Conservation (phyloP, 2,888 invertebrate genomes). For the Tromatobia lineatoria region DNA sequence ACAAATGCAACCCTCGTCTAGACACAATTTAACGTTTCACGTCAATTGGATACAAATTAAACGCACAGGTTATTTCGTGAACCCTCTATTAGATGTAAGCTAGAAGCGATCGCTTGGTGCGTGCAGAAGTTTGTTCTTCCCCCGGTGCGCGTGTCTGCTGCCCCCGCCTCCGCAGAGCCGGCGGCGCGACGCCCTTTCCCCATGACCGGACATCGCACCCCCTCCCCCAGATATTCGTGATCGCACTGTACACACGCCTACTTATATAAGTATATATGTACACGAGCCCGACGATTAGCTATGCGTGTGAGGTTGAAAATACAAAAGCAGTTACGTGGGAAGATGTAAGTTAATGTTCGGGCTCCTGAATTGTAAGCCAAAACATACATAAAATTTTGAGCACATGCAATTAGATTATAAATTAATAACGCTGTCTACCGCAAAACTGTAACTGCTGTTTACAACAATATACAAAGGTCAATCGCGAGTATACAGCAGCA, state of each 20-base stretch:
- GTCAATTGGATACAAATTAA: conserved; percentile 36
- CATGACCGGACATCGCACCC: conserved; percentile 43
- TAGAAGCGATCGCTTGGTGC: conserved; percentile 51
- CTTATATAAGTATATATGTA: conserved; percentile 7
- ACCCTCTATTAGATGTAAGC: conserved; percentile 20
- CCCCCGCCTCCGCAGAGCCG: conserved; percentile 40
- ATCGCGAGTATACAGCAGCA: too few relatives aligned
- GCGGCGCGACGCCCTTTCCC: conserved; percentile 53
- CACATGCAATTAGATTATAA: not conserved
- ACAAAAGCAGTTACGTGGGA: conserved; percentile 64
- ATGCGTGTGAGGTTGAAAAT: conserved; percentile 68
- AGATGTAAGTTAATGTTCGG: conserved; percentile 68
- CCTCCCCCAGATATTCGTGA: conserved; percentile 43
- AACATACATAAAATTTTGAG: not conserved
- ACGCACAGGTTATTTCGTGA: conserved; percentile 38
- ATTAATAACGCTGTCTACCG: not conserved
- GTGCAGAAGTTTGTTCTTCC: conserved; percentile 62
- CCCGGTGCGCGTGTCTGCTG: conserved; percentile 54
- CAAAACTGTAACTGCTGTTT: not conserved
- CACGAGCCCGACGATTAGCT: conserved; percentile 3
- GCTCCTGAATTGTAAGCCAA: not conserved
- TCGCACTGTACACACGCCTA: conserved; percentile 5
- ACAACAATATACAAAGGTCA: too few relatives aligned
- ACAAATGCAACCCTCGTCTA: conserved; percentile 24
- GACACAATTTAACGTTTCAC: conserved; percentile 13